Evolutionary conservation across 2,797 vertebrate genomes (phyloP).

Genomic region (Bufotes viridis): DNA sequence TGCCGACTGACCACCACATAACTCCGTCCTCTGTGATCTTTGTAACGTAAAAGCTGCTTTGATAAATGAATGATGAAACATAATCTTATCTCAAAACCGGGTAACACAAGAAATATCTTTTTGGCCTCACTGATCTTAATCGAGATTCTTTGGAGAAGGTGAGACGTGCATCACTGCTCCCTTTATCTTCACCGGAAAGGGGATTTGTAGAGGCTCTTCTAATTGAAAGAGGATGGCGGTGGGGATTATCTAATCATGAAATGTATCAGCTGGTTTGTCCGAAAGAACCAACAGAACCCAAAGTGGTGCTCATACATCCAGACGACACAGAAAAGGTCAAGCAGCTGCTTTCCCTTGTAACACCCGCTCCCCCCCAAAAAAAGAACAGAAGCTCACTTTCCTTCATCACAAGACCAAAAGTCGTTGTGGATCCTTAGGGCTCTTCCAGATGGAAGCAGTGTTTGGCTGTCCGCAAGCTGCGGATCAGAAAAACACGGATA

Average conservation of each 20-base stretch:
- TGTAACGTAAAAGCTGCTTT: constrained; percentile 67
- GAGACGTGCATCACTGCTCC: constrained; percentile 48
- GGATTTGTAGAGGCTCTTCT: constrained; percentile 27
- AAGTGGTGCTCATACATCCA: background rate
- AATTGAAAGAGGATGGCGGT: constrained; percentile 7
- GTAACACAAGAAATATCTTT: constrained; percentile 38
- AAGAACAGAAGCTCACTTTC: background rate
- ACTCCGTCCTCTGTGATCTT: constrained; percentile 70
- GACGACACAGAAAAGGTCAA: background rate
- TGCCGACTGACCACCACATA: constrained; percentile 65
- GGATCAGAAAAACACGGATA: too few species aligned
- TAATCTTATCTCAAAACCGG: constrained; percentile 52
- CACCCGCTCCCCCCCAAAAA: background rate
- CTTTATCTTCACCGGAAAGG: constrained; percentile 51
- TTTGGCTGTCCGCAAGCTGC: too few species aligned
- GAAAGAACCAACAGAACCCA: background rate
- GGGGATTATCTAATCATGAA: background rate
- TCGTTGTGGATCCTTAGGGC: too few species aligned
- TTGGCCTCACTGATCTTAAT: constrained; percentile 60
- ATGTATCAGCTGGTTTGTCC: background rate
- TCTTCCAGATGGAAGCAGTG: too few species aligned
- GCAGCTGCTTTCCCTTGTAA: background rate
- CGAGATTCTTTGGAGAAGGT: constrained; percentile 58
- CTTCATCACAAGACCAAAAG: background rate
- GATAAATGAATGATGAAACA: constrained; percentile 58